These are phyloP conservation scores for Henicopernis longicauda DNA, from an alignment of 2,113 vertebrate genomes.

Conservation along the genomic window DNA sequence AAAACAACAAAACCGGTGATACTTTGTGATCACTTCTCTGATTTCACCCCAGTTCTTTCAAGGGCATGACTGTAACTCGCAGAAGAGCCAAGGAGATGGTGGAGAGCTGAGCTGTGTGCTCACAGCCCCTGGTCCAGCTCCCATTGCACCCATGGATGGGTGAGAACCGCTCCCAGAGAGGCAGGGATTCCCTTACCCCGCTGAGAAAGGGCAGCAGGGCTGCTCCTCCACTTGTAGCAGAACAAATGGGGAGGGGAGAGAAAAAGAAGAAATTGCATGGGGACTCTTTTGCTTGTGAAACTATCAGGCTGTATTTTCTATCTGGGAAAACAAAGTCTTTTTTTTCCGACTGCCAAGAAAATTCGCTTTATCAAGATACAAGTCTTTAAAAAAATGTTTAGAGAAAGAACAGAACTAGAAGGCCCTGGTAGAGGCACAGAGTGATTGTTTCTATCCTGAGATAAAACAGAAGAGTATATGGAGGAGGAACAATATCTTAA, in stretches of 20 bases:
- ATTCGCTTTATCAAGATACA: background rate
- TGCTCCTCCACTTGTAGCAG: background rate
- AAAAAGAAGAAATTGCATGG: background rate
- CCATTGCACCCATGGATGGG: accelerated
- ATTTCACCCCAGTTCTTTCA: background rate
- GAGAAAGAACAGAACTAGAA: background rate
- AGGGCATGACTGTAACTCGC: background rate
- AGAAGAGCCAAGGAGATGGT: background rate
- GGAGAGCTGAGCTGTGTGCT: background rate
- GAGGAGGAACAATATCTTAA: background rate
- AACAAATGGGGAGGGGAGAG: background rate
- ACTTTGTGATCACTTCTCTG: background rate
- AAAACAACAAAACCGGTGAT: background rate
- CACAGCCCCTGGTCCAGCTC: background rate
- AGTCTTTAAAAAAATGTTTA: background rate
- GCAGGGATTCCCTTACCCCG: background rate
- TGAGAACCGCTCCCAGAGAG: background rate
- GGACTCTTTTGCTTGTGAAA: background rate
- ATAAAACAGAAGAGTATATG: background rate
- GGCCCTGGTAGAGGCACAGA: background rate
- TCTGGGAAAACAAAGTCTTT: background rate
- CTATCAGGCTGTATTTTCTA: background rate
- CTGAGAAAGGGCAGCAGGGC: background rate
- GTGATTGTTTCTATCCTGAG: constrained; percentile 20
- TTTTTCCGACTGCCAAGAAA: background rate